Percentiles rank a stretch among this genome's conserved stretches.
Evolutionary conservation across 2,888 invertebrate genomes (phyloP).

Genomic region (Zootermopsis nevadensis): DNA sequence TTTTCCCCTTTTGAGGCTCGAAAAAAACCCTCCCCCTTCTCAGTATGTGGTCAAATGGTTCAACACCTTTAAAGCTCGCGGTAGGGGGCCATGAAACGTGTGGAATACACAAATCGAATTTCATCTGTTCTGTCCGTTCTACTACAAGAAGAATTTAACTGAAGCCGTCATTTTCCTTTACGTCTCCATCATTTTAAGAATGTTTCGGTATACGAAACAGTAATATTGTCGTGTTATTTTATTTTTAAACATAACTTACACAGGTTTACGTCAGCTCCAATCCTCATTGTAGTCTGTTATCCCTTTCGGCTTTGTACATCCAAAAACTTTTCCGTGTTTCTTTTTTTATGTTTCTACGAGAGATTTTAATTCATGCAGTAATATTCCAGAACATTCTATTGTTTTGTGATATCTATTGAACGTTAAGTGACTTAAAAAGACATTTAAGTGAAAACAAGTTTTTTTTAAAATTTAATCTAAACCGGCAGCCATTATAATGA

Average conservation of each 20-base stretch:
- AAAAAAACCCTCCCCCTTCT: slow-evolving; percentile 15
- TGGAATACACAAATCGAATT: slow-evolving; percentile 41
- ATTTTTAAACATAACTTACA: slow-evolving; percentile 38
- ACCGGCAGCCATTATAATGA: too few relatives aligned
- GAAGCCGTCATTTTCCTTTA: slow-evolving; percentile 12
- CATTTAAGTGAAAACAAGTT: too few relatives aligned
- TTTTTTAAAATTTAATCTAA: too few relatives aligned
- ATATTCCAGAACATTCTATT: too few relatives aligned
- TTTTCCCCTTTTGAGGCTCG: slow-evolving; percentile 15
- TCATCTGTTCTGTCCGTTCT: slow-evolving; percentile 1
- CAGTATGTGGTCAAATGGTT: slow-evolving; percentile 41
- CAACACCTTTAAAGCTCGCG: slow-evolving; percentile 36
- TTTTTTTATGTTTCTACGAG: background rate
- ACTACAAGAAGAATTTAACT: background rate
- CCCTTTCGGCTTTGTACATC: background rate
- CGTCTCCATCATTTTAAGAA: slow-evolving; percentile 28
- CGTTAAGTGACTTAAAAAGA: too few relatives aligned
- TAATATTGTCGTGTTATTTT: slow-evolving; percentile 22
- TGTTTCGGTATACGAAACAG: slow-evolving; percentile 1
- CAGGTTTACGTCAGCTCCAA: slow-evolving; percentile 41
- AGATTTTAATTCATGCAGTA: too few relatives aligned
- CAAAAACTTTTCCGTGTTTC: background rate
- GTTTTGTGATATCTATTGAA: too few relatives aligned
- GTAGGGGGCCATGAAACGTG: slow-evolving; percentile 32
- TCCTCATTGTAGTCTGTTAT: slow-evolving; percentile 43